Evolutionary conservation across 2,797 vertebrate genomes (phyloP).

Genomic region (Anguilla pacifica): DNA sequence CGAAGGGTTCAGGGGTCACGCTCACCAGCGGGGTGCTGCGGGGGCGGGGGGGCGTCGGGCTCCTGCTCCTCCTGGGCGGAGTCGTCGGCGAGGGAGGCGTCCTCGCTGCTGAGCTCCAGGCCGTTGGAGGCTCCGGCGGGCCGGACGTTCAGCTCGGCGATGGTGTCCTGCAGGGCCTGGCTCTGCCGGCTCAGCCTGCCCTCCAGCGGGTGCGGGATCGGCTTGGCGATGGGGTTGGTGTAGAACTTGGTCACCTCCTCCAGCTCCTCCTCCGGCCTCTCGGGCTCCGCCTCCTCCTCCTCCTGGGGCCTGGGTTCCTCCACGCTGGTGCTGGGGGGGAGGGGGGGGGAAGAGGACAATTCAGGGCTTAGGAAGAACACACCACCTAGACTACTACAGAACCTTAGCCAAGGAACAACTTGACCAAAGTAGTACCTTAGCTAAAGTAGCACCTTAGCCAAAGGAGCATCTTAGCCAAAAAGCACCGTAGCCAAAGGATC

Average conservation of each 20-base stretch:
- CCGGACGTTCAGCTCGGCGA: conserved; percentile 85
- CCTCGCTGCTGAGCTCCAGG: conserved; percentile 87
- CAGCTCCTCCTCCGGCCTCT: conserved; percentile 71
- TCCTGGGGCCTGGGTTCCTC: conserved; percentile 71
- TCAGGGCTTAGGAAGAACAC: background rate
- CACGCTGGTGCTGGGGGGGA: conserved; percentile 32
- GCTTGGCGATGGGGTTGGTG: conserved; percentile 86
- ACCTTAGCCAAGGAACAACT: no score
- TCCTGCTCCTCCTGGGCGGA: conserved; percentile 86
- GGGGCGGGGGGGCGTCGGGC: conserved; percentile 57
- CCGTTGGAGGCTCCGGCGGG: conserved; percentile 71
- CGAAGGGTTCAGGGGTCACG: background rate
- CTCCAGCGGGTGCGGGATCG: conserved; percentile 77
- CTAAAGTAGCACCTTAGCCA: no score
- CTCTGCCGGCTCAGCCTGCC: conserved; percentile 60
- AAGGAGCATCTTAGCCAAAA: no score
- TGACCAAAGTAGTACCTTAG: no score
- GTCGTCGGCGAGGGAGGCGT: conserved; percentile 85
- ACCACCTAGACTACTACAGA: background rate
- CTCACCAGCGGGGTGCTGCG: conserved; percentile 87
- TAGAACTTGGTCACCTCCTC: conserved; percentile 87
- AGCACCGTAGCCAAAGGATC: background rate
- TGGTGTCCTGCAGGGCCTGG: conserved; percentile 81
- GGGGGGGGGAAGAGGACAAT: background rate
- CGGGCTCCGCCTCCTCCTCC: conserved; percentile 63